phyloP scores from a whole-genome alignment of 2,888 invertebrate species.

The Venusia cambrica region DNA sequence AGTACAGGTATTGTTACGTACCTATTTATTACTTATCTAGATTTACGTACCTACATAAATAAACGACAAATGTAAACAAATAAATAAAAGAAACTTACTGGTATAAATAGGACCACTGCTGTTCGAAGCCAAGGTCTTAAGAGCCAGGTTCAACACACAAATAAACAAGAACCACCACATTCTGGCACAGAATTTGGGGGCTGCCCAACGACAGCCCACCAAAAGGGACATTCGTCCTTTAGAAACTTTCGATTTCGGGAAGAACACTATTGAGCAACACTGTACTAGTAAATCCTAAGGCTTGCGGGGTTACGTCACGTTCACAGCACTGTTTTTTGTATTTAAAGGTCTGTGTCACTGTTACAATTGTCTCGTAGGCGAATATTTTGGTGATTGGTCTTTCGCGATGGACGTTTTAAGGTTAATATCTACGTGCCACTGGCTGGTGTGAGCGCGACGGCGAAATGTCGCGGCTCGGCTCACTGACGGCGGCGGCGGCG shows the following conservation, averaged over 20 bases:
- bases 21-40: no score
- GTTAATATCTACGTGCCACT: conserved; percentile 77
- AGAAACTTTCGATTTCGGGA: conserved; percentile 69
- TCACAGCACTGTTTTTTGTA: conserved; percentile 45
- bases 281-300: conserved; percentile 42
- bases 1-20: no score
- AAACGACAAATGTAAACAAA: conserved; percentile 18
- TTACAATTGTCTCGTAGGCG: conserved; percentile 50
- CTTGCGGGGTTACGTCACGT: conserved; percentile 47
- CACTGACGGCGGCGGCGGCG: no score
- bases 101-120: conserved; percentile 51
- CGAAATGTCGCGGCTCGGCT: conserved; percentile 55
- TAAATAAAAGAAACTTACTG: conserved; percentile 52
- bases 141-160: conserved; percentile 67
- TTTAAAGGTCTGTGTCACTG: conserved; percentile 53
- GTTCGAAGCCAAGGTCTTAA: conserved; percentile 62
- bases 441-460: conserved; percentile 75
- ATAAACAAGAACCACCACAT: conserved; percentile 78
- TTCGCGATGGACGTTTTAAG: conserved; percentile 68
- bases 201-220: conserved; percentile 79
- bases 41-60: no score
- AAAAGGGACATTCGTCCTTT: conserved; percentile 71
- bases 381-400: conserved; percentile 64
- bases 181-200: conserved; percentile 74
- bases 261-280: conserved; percentile 62